Evolutionary conservation across 2,888 invertebrate genomes (phyloP).

Genomic region (Himalopsyche anomala): DNA sequence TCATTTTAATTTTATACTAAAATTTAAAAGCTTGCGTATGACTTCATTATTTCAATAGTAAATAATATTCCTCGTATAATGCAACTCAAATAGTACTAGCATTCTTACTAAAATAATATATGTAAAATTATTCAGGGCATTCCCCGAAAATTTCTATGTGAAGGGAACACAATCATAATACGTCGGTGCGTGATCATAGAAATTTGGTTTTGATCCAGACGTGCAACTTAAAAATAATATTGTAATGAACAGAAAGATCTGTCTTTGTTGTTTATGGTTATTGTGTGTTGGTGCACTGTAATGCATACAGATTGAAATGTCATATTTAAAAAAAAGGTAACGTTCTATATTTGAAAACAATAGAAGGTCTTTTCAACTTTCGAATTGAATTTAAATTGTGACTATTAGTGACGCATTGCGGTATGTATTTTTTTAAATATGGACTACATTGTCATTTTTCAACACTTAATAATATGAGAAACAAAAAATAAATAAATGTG

Average conservation of each 20-base stretch:
- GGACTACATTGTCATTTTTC: no score
- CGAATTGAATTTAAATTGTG: constrained; percentile 34
- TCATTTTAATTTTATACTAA: neutral
- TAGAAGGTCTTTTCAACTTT: constrained; percentile 42
- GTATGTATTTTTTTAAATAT: no score
- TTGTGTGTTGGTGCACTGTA: constrained; percentile 1
- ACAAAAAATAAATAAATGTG: no score
- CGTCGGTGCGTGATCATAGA: constrained; percentile 36
- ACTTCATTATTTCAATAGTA: constrained; percentile 39
- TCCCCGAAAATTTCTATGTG: constrained; percentile 29
- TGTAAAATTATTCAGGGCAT: constrained; percentile 44
- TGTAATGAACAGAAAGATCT: neutral
- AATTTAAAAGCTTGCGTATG: constrained; percentile 2
- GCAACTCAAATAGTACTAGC: neutral
- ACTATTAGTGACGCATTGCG: neutral
- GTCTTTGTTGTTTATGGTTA: neutral
- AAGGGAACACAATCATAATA: constrained; percentile 38
- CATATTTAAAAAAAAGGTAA: constrained; percentile 22
- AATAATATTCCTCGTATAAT: constrained; percentile 7
- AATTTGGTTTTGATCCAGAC: constrained; percentile 15
- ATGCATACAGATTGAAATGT: constrained; percentile 20
- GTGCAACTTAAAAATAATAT: constrained; percentile 22
- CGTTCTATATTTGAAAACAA: constrained; percentile 41
- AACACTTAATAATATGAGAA: no score
- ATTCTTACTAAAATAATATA: constrained; percentile 15